Percentiles rank a stretch among this genome's conserved stretches.
These are phyloP conservation scores for Poecilus cupreus DNA, from an alignment of 2,888 invertebrate genomes.

Conservation along the genomic window DNA sequence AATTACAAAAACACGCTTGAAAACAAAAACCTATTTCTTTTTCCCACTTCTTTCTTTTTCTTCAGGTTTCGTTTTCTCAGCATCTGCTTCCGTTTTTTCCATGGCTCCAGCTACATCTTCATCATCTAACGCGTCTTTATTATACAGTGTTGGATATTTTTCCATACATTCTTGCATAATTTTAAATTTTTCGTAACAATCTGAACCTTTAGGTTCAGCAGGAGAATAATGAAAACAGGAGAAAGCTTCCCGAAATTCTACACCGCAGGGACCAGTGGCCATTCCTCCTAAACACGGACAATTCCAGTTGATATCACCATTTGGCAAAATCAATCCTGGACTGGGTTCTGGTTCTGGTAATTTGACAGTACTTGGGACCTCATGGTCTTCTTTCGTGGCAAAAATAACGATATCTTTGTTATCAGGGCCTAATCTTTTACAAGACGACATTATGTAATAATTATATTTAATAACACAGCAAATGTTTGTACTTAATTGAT, in stretches of 20 bases:
- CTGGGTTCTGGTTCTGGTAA: conserved; percentile 84
- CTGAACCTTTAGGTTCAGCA: conserved; percentile 93
- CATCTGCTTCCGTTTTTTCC: conserved; percentile 58
- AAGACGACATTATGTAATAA: conserved; percentile 70
- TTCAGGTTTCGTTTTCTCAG: neutral
- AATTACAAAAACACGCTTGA: neutral
- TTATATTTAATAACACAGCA: neutral
- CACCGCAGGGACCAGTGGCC: conserved; percentile 96
- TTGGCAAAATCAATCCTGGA: conserved; percentile 87
- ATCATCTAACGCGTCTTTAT: conserved; percentile 81
- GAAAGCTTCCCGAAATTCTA: conserved; percentile 94
- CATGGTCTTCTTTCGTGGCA: conserved; percentile 86
- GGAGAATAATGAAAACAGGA: conserved; percentile 95
- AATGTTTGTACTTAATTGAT: neutral
- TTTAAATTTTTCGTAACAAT: conserved; percentile 93
- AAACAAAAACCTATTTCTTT: conserved; percentile 13
- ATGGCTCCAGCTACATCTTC: conserved; percentile 73
- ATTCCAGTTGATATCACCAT: conserved; percentile 96
- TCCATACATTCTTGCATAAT: conserved; percentile 94
- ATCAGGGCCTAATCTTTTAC: conserved; percentile 73
- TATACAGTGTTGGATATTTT: conserved; percentile 89
- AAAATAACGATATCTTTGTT: conserved; percentile 91
- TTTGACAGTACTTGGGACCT: conserved; percentile 80
- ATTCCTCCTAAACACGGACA: conserved; percentile 98
- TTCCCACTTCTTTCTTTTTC: neutral